These are phyloP conservation scores for Pocillopora grandis DNA, from an alignment of 92 coral and sea anemone species.

Conservation along the genomic window DNA sequence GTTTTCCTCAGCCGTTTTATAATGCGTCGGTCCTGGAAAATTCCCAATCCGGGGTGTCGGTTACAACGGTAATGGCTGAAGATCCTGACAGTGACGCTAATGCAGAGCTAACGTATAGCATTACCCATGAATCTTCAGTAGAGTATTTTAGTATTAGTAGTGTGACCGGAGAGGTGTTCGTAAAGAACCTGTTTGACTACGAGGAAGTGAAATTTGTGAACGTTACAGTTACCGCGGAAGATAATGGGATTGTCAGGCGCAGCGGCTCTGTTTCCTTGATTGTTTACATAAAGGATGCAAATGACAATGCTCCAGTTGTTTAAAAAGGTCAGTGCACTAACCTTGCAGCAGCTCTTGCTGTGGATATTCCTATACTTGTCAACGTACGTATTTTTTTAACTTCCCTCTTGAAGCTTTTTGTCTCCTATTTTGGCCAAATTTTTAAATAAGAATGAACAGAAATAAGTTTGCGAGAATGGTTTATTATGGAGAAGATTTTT, in stretches of 20 bases:
- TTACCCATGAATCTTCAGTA: constrained; percentile 29
- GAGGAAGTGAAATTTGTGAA: constrained; percentile 31
- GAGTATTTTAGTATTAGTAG: constrained; percentile 55
- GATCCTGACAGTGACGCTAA: constrained; percentile 64
- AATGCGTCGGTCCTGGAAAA: constrained; percentile 61
- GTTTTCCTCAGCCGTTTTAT: constrained; percentile 35
- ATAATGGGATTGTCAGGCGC: constrained; percentile 49
- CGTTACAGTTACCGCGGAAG: constrained; percentile 52
- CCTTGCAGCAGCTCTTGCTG: too few species aligned
- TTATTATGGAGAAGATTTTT: too few species aligned
- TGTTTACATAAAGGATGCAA: constrained; percentile 50
- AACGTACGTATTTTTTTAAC: too few species aligned
- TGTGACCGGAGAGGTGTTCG: constrained; percentile 57
- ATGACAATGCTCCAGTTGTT: constrained; percentile 60
- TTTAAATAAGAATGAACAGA: too few species aligned
- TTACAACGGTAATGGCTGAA: constrained; percentile 64
- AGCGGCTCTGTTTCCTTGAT: constrained; percentile 43
- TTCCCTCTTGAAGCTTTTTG: too few species aligned
- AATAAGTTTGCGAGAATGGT: too few species aligned
- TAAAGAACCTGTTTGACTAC: constrained; percentile 51
- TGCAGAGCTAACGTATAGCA: constrained; percentile 54
- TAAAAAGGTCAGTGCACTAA: constrained; percentile 1
- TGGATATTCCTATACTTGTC: too few species aligned
- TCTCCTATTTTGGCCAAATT: too few species aligned
- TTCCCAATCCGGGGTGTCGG: constrained; percentile 60